Conservation (phyloP, 2,113 vertebrate genomes). For the Beaufortia kweichowensis region DNA sequence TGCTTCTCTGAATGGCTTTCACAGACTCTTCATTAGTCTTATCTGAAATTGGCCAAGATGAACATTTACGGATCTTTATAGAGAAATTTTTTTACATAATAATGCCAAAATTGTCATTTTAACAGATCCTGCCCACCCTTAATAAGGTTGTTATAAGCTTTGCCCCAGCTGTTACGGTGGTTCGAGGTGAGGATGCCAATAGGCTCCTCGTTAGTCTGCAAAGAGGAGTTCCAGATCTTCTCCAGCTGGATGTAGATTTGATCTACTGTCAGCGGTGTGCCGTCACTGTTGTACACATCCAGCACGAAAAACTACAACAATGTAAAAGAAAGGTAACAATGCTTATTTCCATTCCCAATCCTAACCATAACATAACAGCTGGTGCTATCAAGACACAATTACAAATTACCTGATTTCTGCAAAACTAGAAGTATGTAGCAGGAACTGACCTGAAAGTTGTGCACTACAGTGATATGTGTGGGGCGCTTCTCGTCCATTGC, state of each 20-base stretch:
- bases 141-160: conserved; percentile 84
- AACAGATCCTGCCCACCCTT: conserved; percentile 73
- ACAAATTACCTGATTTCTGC: neutral
- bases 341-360: neutral
- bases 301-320: conserved; percentile 85
- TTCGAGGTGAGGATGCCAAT: conserved; percentile 93
- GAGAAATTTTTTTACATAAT: neutral
- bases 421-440: neutral
- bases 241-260: conserved; percentile 90
- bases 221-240: conserved; percentile 86
- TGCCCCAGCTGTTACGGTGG: conserved; percentile 90
- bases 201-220: conserved; percentile 81
- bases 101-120: too few relatives aligned
- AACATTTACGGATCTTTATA: neutral
- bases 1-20: conserved; percentile 86
- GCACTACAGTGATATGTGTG: conserved; percentile 88
- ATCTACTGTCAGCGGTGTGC: conserved; percentile 81
- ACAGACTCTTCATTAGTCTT: conserved; percentile 88
- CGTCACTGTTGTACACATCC: conserved; percentile 87
- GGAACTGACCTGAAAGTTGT: conserved; percentile 87
- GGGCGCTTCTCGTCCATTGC: conserved; percentile 79
- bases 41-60: conserved; percentile 69
- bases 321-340: neutral
- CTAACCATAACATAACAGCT: too few relatives aligned
- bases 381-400: too few relatives aligned